Base-by-base conservation (phyloP, 2,113 vertebrate species). In the Acanthochromis polyacanthus region DNA sequence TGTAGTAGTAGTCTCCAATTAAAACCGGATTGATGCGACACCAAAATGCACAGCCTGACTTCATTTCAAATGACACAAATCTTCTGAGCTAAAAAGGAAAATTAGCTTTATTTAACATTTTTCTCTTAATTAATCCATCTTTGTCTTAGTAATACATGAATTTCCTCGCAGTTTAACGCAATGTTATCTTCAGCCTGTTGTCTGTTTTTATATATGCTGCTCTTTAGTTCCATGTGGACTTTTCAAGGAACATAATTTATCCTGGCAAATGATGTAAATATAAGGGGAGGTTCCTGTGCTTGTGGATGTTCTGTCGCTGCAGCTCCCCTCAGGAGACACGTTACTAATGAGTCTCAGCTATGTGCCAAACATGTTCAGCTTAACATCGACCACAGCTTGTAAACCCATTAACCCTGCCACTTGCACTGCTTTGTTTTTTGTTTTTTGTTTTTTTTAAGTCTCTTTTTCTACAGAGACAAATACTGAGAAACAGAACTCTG, bases 311-410 rank as follows among this genome's bases (percentile, higher is more conserved):
- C 20, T 68, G 28, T 48, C 52, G 7, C 43, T 57, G 30, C 30
- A 32, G 17, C 22, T 48, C 28, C 25, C 58, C 59, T 65, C 63
- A 50, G 68, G 53, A 56, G 64, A 50, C 43, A 71, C 32, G 14
- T 43, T 3, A 20, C 22, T 73, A 60, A 75, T 75, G 66, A 82
- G 62, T 73, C 20, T 65, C 59, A 69, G 71, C 52, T 65, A 65
- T 65, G 62, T 72, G 80, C 36, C 61, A 71, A 83, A 78, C 73
- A 52, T 85, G 80, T 61, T 81, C 19, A 69, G 71, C 52, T 46
- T 64, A 53, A 62, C 59, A 71, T 51, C 56, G 46, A 14, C 46
- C 56, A 23, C 63, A 77, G 75, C 66, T 71, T 60, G 64, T 74
- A 66, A 82, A 76, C 71, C 75, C 63, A 69, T 48, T 82, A 69